These are phyloP conservation scores for Syngnathus rostellatus DNA, from an alignment of 2,797 vertebrate genomes.

Conservation along the genomic window DNA sequence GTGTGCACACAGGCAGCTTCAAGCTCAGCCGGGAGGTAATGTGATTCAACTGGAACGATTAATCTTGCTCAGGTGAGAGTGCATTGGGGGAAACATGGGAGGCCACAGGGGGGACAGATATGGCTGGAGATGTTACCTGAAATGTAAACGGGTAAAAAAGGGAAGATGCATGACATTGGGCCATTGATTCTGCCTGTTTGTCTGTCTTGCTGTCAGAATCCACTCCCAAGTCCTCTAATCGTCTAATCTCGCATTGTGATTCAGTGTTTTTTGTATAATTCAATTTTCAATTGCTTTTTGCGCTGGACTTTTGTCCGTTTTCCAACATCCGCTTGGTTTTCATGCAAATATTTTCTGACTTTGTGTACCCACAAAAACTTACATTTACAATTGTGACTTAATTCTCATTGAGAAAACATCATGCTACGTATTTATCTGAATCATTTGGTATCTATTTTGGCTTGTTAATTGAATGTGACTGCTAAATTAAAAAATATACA, in stretches of 20 bases:
- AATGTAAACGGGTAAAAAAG: constrained; percentile 34
- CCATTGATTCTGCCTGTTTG: constrained; percentile 21
- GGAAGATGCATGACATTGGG: constrained; percentile 12
- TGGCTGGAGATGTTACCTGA: constrained; percentile 34
- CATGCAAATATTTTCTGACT: too few species aligned
- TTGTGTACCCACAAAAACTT: too few species aligned
- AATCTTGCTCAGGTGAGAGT: constrained; percentile 71
- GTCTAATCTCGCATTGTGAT: background rate
- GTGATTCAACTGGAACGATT: constrained; percentile 66
- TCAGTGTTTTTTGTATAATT: background rate
- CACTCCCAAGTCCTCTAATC: constrained; percentile 14
- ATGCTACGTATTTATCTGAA: too few species aligned
- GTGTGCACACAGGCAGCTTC: constrained; percentile 16
- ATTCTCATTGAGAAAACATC: background rate
- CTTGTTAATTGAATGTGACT: too few species aligned
- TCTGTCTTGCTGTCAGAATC: constrained; percentile 3
- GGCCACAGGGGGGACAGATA: constrained; percentile 42
- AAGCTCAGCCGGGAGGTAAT: constrained; percentile 61
- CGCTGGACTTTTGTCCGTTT: background rate
- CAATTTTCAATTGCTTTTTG: background rate
- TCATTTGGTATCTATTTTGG: background rate
- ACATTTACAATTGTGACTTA: background rate
- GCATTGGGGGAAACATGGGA: constrained; percentile 47
- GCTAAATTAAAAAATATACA: too few species aligned
- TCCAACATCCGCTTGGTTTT: too few species aligned